Conservation (phyloP, 1,140 invertebrate species). For the Grapholita molesta region DNA sequence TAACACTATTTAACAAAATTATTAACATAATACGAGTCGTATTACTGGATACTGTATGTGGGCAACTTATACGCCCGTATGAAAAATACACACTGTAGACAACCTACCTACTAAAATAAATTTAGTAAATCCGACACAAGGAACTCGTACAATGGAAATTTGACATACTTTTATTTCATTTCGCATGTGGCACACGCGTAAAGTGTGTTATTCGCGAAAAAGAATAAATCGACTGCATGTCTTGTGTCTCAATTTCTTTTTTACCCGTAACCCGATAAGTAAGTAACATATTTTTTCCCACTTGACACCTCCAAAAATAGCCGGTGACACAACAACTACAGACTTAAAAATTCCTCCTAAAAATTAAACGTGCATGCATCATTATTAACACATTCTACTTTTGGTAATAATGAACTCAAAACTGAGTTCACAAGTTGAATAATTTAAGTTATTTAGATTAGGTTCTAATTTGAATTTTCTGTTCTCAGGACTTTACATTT, state of each 20-base stretch:
- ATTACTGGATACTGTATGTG: too few species aligned
- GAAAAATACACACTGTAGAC: too few species aligned
- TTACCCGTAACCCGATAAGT: background rate
- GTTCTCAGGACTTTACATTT: too few species aligned
- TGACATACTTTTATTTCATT: constrained; percentile 9
- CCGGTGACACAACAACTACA: background rate
- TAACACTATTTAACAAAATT: too few species aligned
- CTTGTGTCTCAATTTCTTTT: background rate
- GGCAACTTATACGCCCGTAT: too few species aligned
- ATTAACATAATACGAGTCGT: too few species aligned
- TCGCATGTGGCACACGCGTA: background rate
- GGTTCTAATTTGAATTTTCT: too few species aligned
- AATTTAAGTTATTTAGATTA: too few species aligned
- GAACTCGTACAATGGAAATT: background rate
- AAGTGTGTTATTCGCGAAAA: constrained; percentile 2
- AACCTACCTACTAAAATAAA: background rate
- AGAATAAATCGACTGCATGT: background rate
- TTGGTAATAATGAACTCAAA: background rate
- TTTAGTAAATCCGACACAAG: background rate
- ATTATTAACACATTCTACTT: background rate
- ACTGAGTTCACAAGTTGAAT: too few species aligned
- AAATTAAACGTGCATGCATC: background rate
- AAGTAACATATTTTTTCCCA: background rate
- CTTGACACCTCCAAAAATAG: constrained; percentile 5
- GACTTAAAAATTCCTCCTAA: background rate